Evolutionary conservation across 2,113 vertebrate species (phyloP).

Genomic region (Thinocorus orbignyianus): DNA sequence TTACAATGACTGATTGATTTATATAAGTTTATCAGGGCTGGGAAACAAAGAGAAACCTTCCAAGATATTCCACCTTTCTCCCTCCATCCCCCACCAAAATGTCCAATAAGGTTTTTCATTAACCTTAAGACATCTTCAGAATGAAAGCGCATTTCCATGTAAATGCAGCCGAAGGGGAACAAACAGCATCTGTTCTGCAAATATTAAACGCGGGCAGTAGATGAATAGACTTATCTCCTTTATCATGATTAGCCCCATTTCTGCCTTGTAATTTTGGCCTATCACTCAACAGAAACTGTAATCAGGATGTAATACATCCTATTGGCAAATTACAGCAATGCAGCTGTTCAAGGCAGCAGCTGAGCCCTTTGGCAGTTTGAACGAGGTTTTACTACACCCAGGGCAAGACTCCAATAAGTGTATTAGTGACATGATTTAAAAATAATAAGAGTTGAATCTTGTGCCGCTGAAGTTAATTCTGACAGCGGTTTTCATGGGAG

Average conservation of each 20-base stretch:
- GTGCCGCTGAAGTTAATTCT: not conserved
- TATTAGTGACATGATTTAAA: not conserved
- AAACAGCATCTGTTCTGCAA: slow-evolving; percentile 49
- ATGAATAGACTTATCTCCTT: slow-evolving; percentile 55
- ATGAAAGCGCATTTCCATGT: not conserved
- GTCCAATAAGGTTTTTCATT: slow-evolving; percentile 2
- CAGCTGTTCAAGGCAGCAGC: slow-evolving; percentile 48
- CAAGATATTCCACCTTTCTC: not conserved
- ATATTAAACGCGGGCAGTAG: not conserved
- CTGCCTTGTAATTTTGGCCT: slow-evolving; percentile 43
- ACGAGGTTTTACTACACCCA: not conserved
- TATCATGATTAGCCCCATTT: slow-evolving; percentile 43
- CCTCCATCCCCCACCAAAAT: not conserved
- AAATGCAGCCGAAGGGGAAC: not conserved
- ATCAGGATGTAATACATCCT: slow-evolving; percentile 62
- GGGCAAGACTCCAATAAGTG: not conserved
- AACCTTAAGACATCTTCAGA: not conserved
- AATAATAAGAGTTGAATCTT: not conserved
- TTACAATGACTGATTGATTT: not conserved
- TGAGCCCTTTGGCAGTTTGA: not conserved
- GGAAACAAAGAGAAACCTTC: not conserved
- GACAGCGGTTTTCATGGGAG: rapidly evolving
- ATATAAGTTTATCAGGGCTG: not conserved
- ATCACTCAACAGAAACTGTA: slow-evolving; percentile 40
- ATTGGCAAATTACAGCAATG: slow-evolving; percentile 38